Conservation (phyloP, 2,888 invertebrate genomes). For the Achlya flavicornis region DNA sequence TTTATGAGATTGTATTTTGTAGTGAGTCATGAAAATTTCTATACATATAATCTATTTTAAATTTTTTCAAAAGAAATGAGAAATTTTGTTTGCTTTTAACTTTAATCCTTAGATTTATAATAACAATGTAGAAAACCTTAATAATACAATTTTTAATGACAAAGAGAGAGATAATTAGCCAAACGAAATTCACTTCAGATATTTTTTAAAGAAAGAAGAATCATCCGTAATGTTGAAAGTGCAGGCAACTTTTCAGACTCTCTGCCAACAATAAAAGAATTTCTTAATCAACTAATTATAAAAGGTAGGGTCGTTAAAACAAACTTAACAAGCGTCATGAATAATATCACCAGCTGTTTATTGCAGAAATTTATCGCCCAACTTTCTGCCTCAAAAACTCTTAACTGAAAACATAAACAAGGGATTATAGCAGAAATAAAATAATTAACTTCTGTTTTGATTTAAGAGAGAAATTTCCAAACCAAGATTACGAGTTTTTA, state of each 20-base stretch:
- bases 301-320: constrained; percentile 69
- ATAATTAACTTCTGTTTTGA: constrained; percentile 59
- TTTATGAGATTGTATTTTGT: not conserved
- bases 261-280: constrained; percentile 51
- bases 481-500: constrained; percentile 2
- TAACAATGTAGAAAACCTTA: no score
- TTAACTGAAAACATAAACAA: constrained; percentile 75
- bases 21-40: not conserved
- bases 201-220: constrained; percentile 9
- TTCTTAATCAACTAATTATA: constrained; percentile 67
- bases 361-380: constrained; percentile 73
- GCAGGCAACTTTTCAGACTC: constrained; percentile 41
- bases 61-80: no score
- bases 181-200: no score
- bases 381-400: constrained; percentile 73
- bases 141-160: no score
- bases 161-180: no score
- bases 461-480: constrained; percentile 22
- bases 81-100: no score
- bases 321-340: constrained; percentile 75
- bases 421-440: constrained; percentile 66
- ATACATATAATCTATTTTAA: no score
- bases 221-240: constrained; percentile 31
- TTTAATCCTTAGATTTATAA: no score
- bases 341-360: constrained; percentile 78